Evolutionary conservation across 2,888 invertebrate species (phyloP).

Genomic region (Drosophila neonasuta): DNA sequence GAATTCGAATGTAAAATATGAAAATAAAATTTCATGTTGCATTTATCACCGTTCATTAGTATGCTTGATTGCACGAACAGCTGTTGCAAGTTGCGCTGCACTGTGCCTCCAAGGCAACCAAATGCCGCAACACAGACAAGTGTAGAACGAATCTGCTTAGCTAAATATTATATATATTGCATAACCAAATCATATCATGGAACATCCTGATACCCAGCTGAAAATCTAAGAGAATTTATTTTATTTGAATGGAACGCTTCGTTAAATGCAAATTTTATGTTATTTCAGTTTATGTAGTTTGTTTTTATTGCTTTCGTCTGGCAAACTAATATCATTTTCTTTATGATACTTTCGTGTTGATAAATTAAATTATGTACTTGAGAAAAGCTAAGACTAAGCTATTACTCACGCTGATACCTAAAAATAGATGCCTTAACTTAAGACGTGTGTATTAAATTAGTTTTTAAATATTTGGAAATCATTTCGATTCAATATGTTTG

Average conservation of each 20-base stretch:
- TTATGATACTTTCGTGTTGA: slow-evolving; percentile 24
- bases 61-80: slow-evolving; percentile 73
- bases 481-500: slow-evolving; percentile 7
- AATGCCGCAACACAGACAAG: slow-evolving; percentile 45
- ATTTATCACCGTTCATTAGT: slow-evolving; percentile 66
- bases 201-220: background rate
- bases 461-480: slow-evolving; percentile 27
- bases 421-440: slow-evolving; percentile 35
- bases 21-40: slow-evolving; percentile 51
- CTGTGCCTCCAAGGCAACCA: slow-evolving; percentile 13
- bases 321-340: slow-evolving; percentile 40
- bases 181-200: slow-evolving; percentile 1
- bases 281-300: slow-evolving; percentile 14
- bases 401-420: slow-evolving; percentile 23
- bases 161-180: background rate
- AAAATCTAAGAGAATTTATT: background rate
- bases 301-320: slow-evolving; percentile 66
- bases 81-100: slow-evolving; percentile 53
- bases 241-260: slow-evolving; percentile 14
- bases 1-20: slow-evolving; percentile 46
- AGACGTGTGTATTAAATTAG: slow-evolving; percentile 34
- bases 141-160: slow-evolving; percentile 30
- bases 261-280: slow-evolving; percentile 44
- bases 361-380: slow-evolving; percentile 35
- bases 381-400: slow-evolving; percentile 19